phyloP scores from a whole-genome alignment of 1,140 invertebrate genomes.

The Aphelenchoides avenae region DNA sequence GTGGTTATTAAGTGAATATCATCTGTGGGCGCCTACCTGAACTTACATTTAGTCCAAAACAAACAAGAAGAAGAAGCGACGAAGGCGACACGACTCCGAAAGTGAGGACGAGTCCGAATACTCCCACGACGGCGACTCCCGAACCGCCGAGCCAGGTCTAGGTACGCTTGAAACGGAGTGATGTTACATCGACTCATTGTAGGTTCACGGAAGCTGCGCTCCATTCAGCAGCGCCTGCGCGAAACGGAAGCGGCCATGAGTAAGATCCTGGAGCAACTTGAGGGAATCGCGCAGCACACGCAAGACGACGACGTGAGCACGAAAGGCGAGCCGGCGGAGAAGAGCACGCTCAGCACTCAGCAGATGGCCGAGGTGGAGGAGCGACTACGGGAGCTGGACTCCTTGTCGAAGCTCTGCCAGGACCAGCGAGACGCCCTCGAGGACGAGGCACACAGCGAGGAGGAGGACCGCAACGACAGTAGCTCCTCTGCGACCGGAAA shows the following conservation, averaged over 20 bases:
- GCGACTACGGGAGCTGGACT: too few species aligned
- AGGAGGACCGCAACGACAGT: too few species aligned
- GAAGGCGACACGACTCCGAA: conserved; percentile 4
- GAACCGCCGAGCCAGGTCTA: background rate
- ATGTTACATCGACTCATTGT: conserved; percentile 12
- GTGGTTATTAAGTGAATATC: background rate
- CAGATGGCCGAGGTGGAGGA: too few species aligned
- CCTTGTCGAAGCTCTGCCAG: too few species aligned
- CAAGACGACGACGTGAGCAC: conserved; percentile 6
- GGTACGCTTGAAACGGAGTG: background rate
- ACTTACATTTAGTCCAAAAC: conserved; percentile 10
- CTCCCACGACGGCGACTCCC: background rate
- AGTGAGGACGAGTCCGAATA: conserved; percentile 8
- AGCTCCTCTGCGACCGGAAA: too few species aligned
- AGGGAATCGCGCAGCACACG: conserved; percentile 21
- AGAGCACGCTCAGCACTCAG: too few species aligned
- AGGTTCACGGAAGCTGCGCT: conserved; percentile 25
- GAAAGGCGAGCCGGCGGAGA: too few species aligned
- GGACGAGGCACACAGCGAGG: too few species aligned
- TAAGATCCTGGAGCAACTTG: conserved; percentile 37
- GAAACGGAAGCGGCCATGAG: conserved; percentile 38
- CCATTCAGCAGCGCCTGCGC: conserved; percentile 25
- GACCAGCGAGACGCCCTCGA: too few species aligned
- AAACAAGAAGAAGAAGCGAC: conserved; percentile 11
- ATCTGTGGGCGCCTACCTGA: too few species aligned